Evolutionary conservation across 2,888 invertebrate species (phyloP), one percentile per base, ranked within the genome.

Genomic region (Mythimna pallens): DNA sequence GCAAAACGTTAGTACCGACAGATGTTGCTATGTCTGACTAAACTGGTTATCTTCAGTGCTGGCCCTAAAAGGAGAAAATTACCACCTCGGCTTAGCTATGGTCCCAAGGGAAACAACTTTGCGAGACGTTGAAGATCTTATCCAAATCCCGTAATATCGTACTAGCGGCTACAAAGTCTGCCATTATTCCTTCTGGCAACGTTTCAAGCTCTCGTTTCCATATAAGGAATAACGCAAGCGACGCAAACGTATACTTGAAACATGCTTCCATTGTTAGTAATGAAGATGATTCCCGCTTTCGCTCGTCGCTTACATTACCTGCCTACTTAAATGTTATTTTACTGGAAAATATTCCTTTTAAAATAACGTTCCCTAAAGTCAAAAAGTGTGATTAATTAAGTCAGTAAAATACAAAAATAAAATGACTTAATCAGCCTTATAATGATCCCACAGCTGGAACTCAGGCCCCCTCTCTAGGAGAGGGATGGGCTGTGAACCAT

Each of bases 41-140:
- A 30, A 54, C 20, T 30, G 52, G 36, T 36, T 64, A 47, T 30
- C 47, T 64, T 79, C 30, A 59, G 54, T 14, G 20, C 22, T 54
- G 22, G 73, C 65, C 73, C 12, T 65, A 54, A 63, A 80, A 65
- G 73, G 73, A 65, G 36, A 65, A 74, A 74, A 80, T 77, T 52
- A 57, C 34, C 55, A 62, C 62, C n/a, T 62, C 25, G 4, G 14
- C 17, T 50, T 22, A n/a, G 20, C 20, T 43, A 22, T 1, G 36
- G 54, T 50, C 25, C 43, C 57, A 30, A 59, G 63, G 30, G 30
- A 54, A 76, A 72, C 62, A 43, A 36, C 43, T 59, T 34, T 54
- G 47, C 47, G 59, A 74, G 22, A 68, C 52, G 43, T 57, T 43
- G 36, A 40, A 70, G 78, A 76, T 76, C 22, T 71, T 76, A 72